phyloP scores from a whole-genome alignment of 2,888 invertebrate species.

The Drosophila mercatorum region DNA sequence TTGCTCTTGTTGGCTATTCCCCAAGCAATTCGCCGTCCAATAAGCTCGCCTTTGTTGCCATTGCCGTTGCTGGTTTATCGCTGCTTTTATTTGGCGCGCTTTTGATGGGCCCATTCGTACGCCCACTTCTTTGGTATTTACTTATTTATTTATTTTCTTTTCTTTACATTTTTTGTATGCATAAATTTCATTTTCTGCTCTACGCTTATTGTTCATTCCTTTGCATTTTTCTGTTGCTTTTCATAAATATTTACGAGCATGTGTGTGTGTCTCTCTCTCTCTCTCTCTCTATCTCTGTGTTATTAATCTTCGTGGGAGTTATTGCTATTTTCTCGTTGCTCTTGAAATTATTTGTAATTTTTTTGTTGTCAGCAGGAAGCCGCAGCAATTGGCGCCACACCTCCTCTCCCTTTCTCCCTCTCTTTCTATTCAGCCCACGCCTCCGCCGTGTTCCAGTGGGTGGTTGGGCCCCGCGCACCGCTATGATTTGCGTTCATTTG shows the following conservation, averaged over 20 bases:
- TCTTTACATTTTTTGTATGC: slow-evolving; percentile 48
- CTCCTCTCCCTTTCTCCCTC: background rate
- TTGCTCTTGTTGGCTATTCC: background rate
- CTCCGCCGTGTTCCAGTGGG: background rate
- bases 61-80: slow-evolving; percentile 38
- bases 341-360: slow-evolving; percentile 46
- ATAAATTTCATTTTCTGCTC: slow-evolving; percentile 75
- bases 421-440: background rate
- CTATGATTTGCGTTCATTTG: slow-evolving; percentile 82
- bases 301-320: slow-evolving; percentile 84
- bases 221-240: slow-evolving; percentile 52
- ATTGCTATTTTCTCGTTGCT: slow-evolving; percentile 67
- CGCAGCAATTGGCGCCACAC: slow-evolving; percentile 25
- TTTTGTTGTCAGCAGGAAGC: slow-evolving; percentile 37
- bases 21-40: slow-evolving; percentile 11
- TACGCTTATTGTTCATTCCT: slow-evolving; percentile 65
- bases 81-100: slow-evolving; percentile 52
- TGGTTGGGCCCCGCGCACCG: slow-evolving; percentile 10
- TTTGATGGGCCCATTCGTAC: slow-evolving; percentile 71
- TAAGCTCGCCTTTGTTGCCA: slow-evolving; percentile 18
- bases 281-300: slow-evolving; percentile 31
- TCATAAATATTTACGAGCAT: slow-evolving; percentile 64
- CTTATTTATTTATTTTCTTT: slow-evolving; percentile 15
- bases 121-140: slow-evolving; percentile 32
- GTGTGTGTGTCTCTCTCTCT: slow-evolving; percentile 10